Evolutionary conservation across 2,113 vertebrate genomes (phyloP).

Genomic region (Eretmochelys imbricata): DNA sequence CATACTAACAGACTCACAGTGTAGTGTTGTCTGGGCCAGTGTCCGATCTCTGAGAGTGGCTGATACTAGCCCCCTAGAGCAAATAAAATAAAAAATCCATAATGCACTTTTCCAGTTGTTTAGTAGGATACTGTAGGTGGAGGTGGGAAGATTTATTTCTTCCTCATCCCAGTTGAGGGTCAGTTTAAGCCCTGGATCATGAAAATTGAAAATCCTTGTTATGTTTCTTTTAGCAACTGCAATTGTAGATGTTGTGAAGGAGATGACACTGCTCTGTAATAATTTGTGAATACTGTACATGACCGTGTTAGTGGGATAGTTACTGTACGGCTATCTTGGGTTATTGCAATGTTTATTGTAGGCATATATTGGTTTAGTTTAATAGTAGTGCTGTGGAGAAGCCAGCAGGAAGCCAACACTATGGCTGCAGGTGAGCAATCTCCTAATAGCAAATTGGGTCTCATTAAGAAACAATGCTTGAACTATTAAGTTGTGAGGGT

Average conservation of each 20-base stretch:
- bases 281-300: not conserved
- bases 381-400: not conserved
- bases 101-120: not conserved
- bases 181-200: not conserved
- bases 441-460: not conserved
- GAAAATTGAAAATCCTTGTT: not conserved
- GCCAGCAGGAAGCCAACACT: not conserved
- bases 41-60: not conserved
- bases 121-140: not conserved
- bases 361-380: not conserved
- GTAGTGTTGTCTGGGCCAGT: not conserved
- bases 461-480: not conserved
- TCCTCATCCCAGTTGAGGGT: not conserved
- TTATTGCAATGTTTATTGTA: not conserved
- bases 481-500: not conserved
- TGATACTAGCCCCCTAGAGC: not conserved
- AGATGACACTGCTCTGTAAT: not conserved
- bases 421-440: not conserved
- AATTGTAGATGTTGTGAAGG: not conserved
- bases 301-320: not conserved
- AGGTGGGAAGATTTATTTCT: not conserved
- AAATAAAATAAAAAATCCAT: not conserved
- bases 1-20: not conserved
- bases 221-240: not conserved
- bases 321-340: not conserved